Conservation (phyloP, 2,113 vertebrate genomes). For the Pterocles gutturalis region DNA sequence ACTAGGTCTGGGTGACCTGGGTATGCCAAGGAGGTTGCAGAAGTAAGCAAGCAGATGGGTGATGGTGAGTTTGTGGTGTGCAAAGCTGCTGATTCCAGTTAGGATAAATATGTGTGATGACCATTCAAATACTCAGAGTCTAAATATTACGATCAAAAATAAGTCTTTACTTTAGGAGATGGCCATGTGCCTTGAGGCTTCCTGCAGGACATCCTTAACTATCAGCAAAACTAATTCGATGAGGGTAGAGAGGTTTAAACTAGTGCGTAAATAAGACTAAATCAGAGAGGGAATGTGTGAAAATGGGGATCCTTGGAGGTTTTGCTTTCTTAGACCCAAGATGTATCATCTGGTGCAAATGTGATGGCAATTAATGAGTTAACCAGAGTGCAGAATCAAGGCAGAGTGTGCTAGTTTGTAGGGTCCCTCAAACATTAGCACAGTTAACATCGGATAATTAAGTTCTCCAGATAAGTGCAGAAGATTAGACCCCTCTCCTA, state of each 20-base stretch:
- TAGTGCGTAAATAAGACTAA: neutral
- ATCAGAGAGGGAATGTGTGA: neutral
- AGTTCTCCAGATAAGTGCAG: neutral
- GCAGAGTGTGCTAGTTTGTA: neutral
- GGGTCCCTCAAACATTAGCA: neutral
- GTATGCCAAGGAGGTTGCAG: neutral
- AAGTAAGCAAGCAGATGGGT: neutral
- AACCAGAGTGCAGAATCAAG: neutral
- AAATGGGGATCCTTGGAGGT: neutral
- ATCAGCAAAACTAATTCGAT: neutral
- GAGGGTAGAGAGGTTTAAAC: neutral
- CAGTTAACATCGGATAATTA: neutral
- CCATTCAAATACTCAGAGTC: neutral
- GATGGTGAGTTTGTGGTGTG: neutral
- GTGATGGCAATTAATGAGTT: neutral
- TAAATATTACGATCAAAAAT: neutral
- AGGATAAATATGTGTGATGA: neutral
- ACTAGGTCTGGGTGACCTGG: neutral
- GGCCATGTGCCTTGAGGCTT: neutral
- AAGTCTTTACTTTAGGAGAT: neutral
- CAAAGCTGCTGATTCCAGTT: neutral
- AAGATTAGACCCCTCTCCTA: neutral
- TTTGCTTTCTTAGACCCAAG: neutral
- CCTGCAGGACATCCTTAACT: neutral
- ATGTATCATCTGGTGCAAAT: neutral